Evolutionary conservation across 1,140 invertebrate genomes (phyloP).

Genomic region (Aporrectodea caliginosa): DNA sequence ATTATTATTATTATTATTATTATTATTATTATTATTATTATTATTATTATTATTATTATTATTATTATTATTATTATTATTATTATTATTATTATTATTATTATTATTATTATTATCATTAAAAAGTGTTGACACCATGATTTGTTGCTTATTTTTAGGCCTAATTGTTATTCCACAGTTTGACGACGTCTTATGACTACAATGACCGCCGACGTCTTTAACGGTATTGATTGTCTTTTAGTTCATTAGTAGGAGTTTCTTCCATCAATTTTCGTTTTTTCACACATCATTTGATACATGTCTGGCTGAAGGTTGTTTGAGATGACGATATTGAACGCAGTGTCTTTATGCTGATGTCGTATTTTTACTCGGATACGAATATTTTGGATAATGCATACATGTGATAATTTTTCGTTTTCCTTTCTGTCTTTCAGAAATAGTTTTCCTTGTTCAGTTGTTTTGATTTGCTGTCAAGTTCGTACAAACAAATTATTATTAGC

Average conservation of each 20-base stretch:
- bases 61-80: neutral
- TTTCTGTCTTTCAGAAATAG: too few species aligned
- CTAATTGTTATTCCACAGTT: neutral
- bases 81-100: neutral
- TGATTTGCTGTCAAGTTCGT: too few species aligned
- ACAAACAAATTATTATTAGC: too few species aligned
- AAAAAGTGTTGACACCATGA: neutral
- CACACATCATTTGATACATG: too few species aligned
- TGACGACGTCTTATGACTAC: neutral
- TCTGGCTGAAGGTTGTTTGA: too few species aligned
- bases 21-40: slow-evolving; percentile 4
- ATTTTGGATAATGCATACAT: too few species aligned
- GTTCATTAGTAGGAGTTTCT: neutral
- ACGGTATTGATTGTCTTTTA: too few species aligned
- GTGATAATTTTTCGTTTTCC: too few species aligned
- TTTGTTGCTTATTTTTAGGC: neutral
- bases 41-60: slow-evolving; percentile 4
- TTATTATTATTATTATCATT: neutral
- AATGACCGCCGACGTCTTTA: neutral
- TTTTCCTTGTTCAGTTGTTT: too few species aligned
- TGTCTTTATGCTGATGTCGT: too few species aligned
- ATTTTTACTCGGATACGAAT: too few species aligned
- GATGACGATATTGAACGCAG: too few species aligned
- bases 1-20: slow-evolving; percentile 4
- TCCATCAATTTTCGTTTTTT: neutral